Conservation (phyloP, 2,113 vertebrate genomes). For the Dolichotis patagonum region DNA sequence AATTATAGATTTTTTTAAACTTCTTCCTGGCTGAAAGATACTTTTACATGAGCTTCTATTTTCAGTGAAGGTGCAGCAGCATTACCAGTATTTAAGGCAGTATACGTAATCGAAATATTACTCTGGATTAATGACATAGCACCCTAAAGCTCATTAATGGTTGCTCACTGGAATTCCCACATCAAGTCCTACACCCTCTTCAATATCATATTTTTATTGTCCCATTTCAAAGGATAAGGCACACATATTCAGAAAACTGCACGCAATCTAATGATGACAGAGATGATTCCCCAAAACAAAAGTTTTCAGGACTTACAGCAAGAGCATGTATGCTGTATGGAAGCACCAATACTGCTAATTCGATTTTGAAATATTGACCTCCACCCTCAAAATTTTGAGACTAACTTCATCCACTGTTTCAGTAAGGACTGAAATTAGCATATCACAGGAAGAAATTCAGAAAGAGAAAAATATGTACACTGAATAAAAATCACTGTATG, state of each 20-base stretch:
- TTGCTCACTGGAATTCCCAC: not conserved
- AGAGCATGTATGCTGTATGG: rapidly evolving
- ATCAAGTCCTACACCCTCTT: not conserved
- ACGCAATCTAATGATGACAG: not conserved
- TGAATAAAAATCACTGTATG: not conserved
- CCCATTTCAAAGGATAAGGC: not conserved
- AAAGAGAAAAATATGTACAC: not conserved
- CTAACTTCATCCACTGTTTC: not conserved
- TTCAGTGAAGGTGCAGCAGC: not conserved
- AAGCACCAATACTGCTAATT: not conserved
- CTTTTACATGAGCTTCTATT: not conserved
- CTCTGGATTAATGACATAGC: not conserved
- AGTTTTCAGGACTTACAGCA: not conserved
- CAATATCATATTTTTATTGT: not conserved
- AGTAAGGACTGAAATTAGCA: not conserved
- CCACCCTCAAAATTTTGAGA: not conserved
- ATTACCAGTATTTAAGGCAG: not conserved
- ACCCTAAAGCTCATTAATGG: not conserved
- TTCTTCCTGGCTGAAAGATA: not conserved
- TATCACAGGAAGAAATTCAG: not conserved
- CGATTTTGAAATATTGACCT: too few species aligned
- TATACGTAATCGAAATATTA: not conserved
- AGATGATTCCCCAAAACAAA: not conserved
- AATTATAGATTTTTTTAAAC: not conserved
- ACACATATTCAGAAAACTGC: not conserved